Conservation (phyloP, 2,113 vertebrate genomes). For the Mohoua ochrocephala region DNA sequence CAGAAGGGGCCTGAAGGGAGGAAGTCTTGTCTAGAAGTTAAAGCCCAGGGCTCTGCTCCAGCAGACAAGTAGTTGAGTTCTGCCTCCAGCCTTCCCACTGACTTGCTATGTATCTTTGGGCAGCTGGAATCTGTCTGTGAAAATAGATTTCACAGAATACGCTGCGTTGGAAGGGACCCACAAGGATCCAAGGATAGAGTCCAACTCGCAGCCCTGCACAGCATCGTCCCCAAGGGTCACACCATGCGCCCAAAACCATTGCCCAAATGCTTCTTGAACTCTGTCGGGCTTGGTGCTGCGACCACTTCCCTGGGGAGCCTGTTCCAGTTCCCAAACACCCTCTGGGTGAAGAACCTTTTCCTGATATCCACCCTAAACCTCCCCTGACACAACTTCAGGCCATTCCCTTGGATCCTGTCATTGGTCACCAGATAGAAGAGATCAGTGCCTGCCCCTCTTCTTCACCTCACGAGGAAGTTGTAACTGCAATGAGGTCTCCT, state of each 20-base stretch:
- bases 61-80: neutral
- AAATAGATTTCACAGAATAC: neutral
- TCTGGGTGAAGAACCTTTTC: neutral
- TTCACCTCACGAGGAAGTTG: neutral
- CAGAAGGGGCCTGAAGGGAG: neutral
- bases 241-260: neutral
- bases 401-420: neutral
- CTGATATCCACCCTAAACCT: neutral
- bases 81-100: neutral
- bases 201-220: neutral
- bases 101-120: neutral
- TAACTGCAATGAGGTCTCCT: neutral
- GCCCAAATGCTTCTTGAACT: neutral
- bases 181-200: neutral
- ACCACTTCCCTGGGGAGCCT: neutral
- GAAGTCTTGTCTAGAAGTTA: neutral
- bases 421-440: neutral
- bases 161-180: neutral
- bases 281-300: neutral
- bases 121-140: slow-evolving; percentile 7
- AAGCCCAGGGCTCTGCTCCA: neutral
- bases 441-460: neutral
- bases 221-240: neutral
- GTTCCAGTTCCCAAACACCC: neutral
- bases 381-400: neutral